Base-by-base conservation (phyloP, 2,113 vertebrate genomes). In the Danionella cerebrum region DNA sequence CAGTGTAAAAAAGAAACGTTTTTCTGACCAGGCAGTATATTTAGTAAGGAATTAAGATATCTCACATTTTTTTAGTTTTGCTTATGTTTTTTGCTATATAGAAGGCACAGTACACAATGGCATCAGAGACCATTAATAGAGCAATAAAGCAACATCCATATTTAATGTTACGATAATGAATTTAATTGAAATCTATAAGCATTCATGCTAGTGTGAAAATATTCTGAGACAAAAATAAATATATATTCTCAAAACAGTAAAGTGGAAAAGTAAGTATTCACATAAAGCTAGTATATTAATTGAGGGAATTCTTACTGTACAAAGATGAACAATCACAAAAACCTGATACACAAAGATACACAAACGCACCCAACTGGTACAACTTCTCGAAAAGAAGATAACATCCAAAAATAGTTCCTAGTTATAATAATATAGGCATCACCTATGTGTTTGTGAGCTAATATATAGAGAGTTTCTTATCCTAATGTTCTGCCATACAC, bases 251-350 rank as follows among this genome's bases (percentile, higher is more conserved):
- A 64, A 57, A 75, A 70, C 22, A 76, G 65, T 62, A 70, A 44
- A 53, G 25, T 69, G 36, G 77, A 39, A 10, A 68, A 38, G 57
- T 79, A 39, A 48, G 74, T 70, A 53, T 52, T 62, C 52, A 74
- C 69, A 84, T 83, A 84, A 83, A 86, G 83, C 86, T 57, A 70
- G 36, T 44, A 65, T 78, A 58, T 60, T 45, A 69, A 58, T 82
- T 44, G 59, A 59, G 69, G 77, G 73, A 73, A 79, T 66, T 78
- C 75, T 53, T 77, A 70, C 42, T 82, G 79, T 70, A 85, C 78
- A 81, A 76, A 68, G 52, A 75, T 78, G 55, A 84, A 84, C 72
- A 72, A 74, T 83, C 70, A 79, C 72, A 82, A 71, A 68, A 63
- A 79, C 78, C 67, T 67, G 53, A 78, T 78, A 78, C 78, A 70